phyloP scores from a whole-genome alignment of 2,113 vertebrate species.

The Falco punctatus region DNA sequence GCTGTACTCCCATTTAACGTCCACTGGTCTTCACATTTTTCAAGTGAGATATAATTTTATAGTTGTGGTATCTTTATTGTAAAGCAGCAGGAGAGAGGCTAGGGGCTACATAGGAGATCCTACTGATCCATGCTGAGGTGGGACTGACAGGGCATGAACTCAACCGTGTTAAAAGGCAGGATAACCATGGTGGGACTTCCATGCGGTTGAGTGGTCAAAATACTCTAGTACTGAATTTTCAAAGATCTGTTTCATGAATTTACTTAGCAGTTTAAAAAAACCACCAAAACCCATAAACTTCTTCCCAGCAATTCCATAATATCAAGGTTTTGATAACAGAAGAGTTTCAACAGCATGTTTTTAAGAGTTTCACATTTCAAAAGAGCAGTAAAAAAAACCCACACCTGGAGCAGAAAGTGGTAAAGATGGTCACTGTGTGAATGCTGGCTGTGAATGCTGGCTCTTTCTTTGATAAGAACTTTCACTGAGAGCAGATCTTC shows the following conservation, averaged over 20 bases:
- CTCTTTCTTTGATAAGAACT: not conserved
- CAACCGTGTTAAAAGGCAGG: not conserved
- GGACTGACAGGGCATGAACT: not conserved
- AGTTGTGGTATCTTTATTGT: not conserved
- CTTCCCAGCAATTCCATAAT: not conserved
- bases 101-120: not conserved
- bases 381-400: not conserved
- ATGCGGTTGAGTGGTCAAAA: not conserved
- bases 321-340: not conserved
- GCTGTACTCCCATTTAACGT: not conserved
- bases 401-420: not conserved
- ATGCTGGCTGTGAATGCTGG: fast-evolving
- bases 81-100: not conserved
- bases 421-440: not conserved
- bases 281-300: not conserved
- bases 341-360: not conserved
- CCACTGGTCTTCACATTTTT: not conserved
- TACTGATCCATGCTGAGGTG: not conserved
- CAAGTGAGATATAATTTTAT: not conserved
- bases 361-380: not conserved
- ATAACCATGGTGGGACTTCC: not conserved
- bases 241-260: not conserved
- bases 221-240: not conserved
- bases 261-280: fast-evolving
- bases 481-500: not conserved